Evolutionary conservation across 35 echinoderm and acorn worm species (phyloP), one percentile per base, ranked within the genome.

Genomic region (Hemicentrotus pulcherrimus): DNA sequence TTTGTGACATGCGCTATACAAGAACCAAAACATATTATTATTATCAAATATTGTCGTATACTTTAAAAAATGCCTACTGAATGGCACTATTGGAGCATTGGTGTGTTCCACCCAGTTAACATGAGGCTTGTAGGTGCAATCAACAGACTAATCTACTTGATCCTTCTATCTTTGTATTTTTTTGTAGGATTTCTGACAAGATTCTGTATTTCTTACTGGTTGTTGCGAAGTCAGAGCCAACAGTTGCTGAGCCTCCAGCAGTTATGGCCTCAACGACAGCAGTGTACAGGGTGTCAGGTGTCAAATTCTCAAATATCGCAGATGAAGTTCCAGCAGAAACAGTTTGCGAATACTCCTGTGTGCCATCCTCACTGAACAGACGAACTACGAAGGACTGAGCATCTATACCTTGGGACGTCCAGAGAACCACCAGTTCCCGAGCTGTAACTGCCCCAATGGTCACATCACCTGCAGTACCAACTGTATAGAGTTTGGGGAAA

Each of bases 291-390:
- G 91, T 93, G 48, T 93, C 91, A 8, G 91, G 91, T 50, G 91
- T 93, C 46, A 93, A 58, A 28, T 58, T 58, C 91, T 93, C 32
- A 58, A 93, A 93, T 13, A 93, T 13, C 2, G 31, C 30, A 31
- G 91, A 93, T 48, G 91, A 28, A 13, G 16, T 31, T 19, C 48
- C 91, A 48, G 48, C 91, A 6, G 46, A 9, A 7, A 93, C 47
- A 31, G 16, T 31, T 48, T 93, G 91, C 19, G 46, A 15, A 58
- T 55, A 93, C 19, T 93, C 16, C 91, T 93, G 16, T 28, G 19
- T 55, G n/a, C 91, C 91, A 47, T 48, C 46, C 48, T 93, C 91
- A 58, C 91, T 93, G 91, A 93, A 50, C 46, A 93, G 91, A 58
- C 22, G 91, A 4, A 93, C 91, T 13, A 12, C 14, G 48, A 46